These are phyloP conservation scores for Ptiloglossa arizonensis DNA, from an alignment of 1,140 invertebrate species.

Conservation along the genomic window DNA sequence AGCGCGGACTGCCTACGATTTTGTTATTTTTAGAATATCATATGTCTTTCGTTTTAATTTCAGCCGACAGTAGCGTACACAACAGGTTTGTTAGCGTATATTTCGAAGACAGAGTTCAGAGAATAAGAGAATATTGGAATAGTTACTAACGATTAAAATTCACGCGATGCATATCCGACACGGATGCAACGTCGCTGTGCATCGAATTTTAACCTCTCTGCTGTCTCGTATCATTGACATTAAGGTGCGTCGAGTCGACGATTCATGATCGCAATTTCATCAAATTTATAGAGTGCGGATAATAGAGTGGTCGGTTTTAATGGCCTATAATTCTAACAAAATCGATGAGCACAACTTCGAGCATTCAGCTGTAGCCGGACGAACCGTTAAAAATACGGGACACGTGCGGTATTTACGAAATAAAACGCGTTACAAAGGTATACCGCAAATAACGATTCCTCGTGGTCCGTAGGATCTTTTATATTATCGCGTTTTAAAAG, in stretches of 20 bases:
- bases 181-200: not conserved
- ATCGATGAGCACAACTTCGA: conserved; percentile 6
- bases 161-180: not conserved
- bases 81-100: too few relatives aligned
- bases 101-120: not conserved
- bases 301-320: conserved; percentile 27
- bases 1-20: too few relatives aligned
- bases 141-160: not conserved
- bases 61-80: too few relatives aligned
- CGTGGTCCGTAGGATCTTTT: too few relatives aligned
- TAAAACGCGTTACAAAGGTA: too few relatives aligned
- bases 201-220: not conserved
- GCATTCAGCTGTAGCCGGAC: not conserved
- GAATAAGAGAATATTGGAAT: too few relatives aligned
- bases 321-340: conserved; percentile 30
- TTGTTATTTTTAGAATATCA: too few relatives aligned
- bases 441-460: too few relatives aligned
- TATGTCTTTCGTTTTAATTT: too few relatives aligned
- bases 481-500: too few relatives aligned
- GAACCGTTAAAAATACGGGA: not conserved
- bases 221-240: conserved; percentile 7
- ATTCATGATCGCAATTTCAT: conserved; percentile 4
- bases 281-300: conserved; percentile 28
- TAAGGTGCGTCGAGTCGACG: not conserved
- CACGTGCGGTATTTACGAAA: not conserved